Evolutionary conservation across 2,797 vertebrate species (phyloP).

Genomic region (Danionella dracula): DNA sequence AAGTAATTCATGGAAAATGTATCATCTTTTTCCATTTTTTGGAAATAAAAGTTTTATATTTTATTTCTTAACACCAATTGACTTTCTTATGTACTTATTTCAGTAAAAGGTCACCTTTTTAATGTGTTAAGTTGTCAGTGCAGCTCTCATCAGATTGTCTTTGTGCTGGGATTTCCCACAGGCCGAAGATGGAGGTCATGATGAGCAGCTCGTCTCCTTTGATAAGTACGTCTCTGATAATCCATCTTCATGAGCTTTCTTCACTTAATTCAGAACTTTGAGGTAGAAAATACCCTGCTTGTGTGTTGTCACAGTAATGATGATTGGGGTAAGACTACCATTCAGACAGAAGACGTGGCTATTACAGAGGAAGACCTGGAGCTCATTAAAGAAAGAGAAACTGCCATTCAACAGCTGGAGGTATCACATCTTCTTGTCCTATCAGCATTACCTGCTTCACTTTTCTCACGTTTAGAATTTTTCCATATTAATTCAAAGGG

Average conservation of each 20-base stretch:
- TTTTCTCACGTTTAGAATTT: too few relatives aligned
- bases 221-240: constrained; percentile 76
- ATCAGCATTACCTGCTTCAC: background rate
- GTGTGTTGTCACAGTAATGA: constrained; percentile 77
- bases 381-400: constrained; percentile 93
- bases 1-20: too few relatives aligned
- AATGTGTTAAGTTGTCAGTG: too few relatives aligned
- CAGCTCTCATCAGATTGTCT: too few relatives aligned
- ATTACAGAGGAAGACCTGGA: constrained; percentile 94
- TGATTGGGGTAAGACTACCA: constrained; percentile 83
- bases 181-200: constrained; percentile 78
- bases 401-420: constrained; percentile 90
- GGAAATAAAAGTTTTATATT: too few relatives aligned
- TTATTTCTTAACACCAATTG: too few relatives aligned
- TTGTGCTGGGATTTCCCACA: constrained; percentile 57
- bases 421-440: constrained; percentile 59
- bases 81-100: too few relatives aligned
- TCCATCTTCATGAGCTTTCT: background rate
- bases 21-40: too few relatives aligned
- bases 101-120: too few relatives aligned
- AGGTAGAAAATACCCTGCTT: background rate
- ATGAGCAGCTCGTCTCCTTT: constrained; percentile 91
- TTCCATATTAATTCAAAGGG: too few relatives aligned
- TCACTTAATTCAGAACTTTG: background rate
- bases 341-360: constrained; percentile 79